Evolutionary conservation across 2,113 vertebrate species (phyloP), one percentile per base, ranked within the genome.

Genomic region (Bombycilla garrulus): DNA sequence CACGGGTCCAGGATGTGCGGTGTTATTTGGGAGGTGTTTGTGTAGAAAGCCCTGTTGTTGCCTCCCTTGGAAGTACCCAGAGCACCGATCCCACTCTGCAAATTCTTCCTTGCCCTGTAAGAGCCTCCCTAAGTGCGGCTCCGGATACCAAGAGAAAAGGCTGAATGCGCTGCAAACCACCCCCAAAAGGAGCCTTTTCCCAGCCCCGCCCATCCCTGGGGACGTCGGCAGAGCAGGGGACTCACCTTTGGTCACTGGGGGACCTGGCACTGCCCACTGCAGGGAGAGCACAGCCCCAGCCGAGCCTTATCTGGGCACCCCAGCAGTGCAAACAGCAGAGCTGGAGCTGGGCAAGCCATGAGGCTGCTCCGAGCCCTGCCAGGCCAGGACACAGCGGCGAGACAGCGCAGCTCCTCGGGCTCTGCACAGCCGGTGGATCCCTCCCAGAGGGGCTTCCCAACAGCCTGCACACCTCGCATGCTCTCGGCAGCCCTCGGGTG

Each of bases 281-380:
- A 1, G n/a, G 9, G 40, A 15, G 38, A 90, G 38, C 44, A 7
- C 40, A 45, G 50, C 61, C 77, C 73, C 15, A 3, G 67, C 51
- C 6, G 29, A 7, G 82, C 83, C 86, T 97, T 97, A 97, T 97
- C 97, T 80, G 71, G 29, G 28, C 6, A 1, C 29, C 61, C n/a
- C 12, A 17, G 77, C 23, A 78, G 21, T 57, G 84, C 95, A 91
- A 95, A 94, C 70, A 93, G 62, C 57, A 53, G 67, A 54, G 81
- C 61, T 44, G 60, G 23, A 19, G 69, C 22, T 16, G 29, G 21
- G 40, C 48, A 42, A 94, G 73, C 90, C 88, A 91, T 89, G 95
- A 95, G 87, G 40, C 72, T 60, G 69, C 67, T 36, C 31, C 72
- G 25, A 81, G 81, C 83, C 51, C 69, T 9, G 45, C 74, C 60